These are phyloP conservation scores for Macrosteles quadrilineatus DNA, from an alignment of 1,140 invertebrate species.

Conservation along the genomic window DNA sequence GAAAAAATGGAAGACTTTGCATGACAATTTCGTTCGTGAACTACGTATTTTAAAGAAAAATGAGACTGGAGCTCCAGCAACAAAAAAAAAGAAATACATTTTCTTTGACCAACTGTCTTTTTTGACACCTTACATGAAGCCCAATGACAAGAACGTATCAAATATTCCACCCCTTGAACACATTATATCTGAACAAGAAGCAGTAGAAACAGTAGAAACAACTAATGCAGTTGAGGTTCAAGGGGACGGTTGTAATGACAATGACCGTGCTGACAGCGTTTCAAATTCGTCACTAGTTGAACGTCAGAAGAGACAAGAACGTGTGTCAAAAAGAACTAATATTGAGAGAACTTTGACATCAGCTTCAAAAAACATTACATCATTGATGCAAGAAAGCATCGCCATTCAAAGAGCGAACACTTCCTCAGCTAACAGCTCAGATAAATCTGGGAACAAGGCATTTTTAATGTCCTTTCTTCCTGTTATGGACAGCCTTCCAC, in stretches of 20 bases:
- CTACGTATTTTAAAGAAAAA: background rate
- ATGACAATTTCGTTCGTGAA: background rate
- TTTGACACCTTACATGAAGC: background rate
- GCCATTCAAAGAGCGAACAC: background rate
- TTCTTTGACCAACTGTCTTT: background rate
- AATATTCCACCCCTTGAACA: background rate
- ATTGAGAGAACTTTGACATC: background rate
- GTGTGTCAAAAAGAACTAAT: background rate
- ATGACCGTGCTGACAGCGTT: background rate
- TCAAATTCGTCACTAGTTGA: too few species aligned
- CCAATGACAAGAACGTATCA: too few species aligned
- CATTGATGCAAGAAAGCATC: conserved; percentile 15
- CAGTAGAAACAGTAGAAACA: background rate
- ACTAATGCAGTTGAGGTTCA: background rate
- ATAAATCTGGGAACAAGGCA: conserved; percentile 6
- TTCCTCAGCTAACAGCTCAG: background rate
- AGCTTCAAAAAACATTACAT: conserved; percentile 11
- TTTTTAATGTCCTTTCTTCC: background rate
- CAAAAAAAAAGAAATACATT: background rate
- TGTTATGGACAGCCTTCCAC: conserved; percentile 5
- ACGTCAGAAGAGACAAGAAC: background rate
- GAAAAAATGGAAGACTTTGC: conserved; percentile 1
- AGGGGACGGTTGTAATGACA: background rate
- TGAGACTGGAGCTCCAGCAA: background rate
- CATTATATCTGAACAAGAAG: background rate